Base-by-base conservation (phyloP, 1,140 invertebrate species). In the Penaeus vannamei region DNA sequence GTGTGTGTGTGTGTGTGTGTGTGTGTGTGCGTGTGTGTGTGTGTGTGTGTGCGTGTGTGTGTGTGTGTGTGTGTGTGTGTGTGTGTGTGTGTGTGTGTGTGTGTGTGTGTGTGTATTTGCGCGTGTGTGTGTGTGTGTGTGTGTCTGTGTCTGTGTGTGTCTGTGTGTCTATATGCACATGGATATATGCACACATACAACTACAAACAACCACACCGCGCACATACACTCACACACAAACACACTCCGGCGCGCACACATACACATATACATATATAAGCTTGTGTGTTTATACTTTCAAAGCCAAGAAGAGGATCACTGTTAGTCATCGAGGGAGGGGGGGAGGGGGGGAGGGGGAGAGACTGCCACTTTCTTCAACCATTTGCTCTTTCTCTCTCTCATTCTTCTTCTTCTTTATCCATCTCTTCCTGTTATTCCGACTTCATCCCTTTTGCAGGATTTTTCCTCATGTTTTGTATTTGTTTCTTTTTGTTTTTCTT, bases 1-100 rank as follows among this genome's bases (percentile, higher is more conserved):
- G n/a, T 64, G 62, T 64, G n/a, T 64, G n/a, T 64, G n/a, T 66
- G 26, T 66, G 26, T 66, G 26, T 66, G 64, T 66, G 64, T 66
- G 7, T 66, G 2, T 66, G 64, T 66, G 7, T 66, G 64, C 14
- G 64, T 66, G 7, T 66, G 64, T 42, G 8, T 42, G 8, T 42
- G 8, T 42, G 8, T 42, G 8, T 42, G 8, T 42, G 8, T 42
- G 14, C 8, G 8, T 4, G 8, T 42, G 8, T 42, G 19, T 26
- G 2, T 20, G 23, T 20, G 23, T 0, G 2, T 22, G 17, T 72
- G 2, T 72, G 2, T 12, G 23, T 72, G 23, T 14, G 23, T 72
- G 23, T 0, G 23, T n/a, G 23, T 14, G 23, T 72, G 2, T 32
- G 2, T 72, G 17, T 17, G 2, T 14, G 23, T 32, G 19, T 19